A percentile compares a stretch with the other conserved stretches of the same genome.
Evolutionary conservation across 2,113 vertebrate genomes (phyloP).

Genomic region (Onychorhynchus coronatus): DNA sequence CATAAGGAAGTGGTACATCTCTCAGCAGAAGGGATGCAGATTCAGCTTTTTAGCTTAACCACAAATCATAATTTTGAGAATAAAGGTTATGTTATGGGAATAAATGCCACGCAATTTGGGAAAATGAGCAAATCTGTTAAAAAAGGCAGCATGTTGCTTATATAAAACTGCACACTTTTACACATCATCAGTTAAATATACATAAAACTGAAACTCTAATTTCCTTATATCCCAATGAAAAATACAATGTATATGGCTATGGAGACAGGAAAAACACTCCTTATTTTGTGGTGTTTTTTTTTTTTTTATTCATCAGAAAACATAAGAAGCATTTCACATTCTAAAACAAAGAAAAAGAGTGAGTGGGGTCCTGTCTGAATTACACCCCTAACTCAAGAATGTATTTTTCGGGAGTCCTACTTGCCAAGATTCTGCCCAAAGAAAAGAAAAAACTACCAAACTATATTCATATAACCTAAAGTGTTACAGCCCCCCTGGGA

Average conservation of each 20-base stretch:
- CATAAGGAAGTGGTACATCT: neutral
- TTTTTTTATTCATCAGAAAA: neutral
- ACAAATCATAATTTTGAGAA: neutral
- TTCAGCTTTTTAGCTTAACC: neutral
- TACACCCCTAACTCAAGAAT: neutral
- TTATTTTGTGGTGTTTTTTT: neutral
- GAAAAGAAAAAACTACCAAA: neutral
- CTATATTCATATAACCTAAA: neutral
- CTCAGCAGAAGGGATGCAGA: neutral
- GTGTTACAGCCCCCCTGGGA: neutral
- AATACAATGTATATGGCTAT: neutral
- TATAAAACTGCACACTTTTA: neutral
- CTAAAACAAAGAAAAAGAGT: neutral
- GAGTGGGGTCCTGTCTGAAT: neutral
- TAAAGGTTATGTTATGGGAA: neutral
- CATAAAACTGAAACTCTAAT: neutral
- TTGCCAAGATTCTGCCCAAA: neutral
- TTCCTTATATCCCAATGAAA: neutral
- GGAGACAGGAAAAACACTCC: fast-evolving
- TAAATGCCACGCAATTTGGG: neutral
- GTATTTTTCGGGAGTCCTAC: neutral
- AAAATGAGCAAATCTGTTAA: neutral
- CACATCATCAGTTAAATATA: neutral
- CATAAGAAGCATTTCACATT: neutral
- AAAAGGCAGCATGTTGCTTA: neutral